Evolutionary conservation across 92 coral and sea anemone genomes (phyloP).

Genomic region (Parazoanthus darwini): DNA sequence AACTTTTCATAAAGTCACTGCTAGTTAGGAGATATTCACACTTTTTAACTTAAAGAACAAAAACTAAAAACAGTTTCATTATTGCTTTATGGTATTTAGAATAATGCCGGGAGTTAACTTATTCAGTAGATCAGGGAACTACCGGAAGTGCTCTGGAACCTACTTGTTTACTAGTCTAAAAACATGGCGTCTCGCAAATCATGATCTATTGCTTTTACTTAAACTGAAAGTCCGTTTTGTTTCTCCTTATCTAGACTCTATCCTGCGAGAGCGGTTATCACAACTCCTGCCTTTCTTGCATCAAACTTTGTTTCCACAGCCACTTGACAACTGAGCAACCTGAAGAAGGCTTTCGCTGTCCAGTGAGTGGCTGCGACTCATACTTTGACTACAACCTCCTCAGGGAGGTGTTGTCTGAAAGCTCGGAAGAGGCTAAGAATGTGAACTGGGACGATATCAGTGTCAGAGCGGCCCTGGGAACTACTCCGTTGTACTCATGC

Average conservation of each 20-base stretch:
- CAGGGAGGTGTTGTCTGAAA: background rate
- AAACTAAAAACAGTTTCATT: too few relatives aligned
- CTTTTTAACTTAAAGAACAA: too few relatives aligned
- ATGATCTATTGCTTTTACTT: too few relatives aligned
- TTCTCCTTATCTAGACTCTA: background rate
- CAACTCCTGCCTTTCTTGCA: background rate
- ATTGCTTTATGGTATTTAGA: too few relatives aligned
- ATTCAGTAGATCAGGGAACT: too few relatives aligned
- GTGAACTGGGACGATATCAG: conserved; percentile 6
- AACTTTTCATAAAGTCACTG: too few relatives aligned
- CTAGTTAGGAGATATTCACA: too few relatives aligned
- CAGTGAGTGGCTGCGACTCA: background rate
- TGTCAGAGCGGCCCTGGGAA: conserved; percentile 6
- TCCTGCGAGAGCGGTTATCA: background rate
- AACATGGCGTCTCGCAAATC: too few relatives aligned
- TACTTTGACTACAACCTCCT: background rate
- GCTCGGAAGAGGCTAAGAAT: background rate
- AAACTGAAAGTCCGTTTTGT: too few relatives aligned
- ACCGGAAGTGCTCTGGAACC: too few relatives aligned
- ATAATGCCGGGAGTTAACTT: too few relatives aligned
- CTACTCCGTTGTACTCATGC: background rate
- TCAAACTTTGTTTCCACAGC: background rate
- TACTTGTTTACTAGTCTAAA: too few relatives aligned
- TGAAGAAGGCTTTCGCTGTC: conserved; percentile 4
- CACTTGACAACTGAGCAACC: background rate